Conservation (phyloP, 2,888 invertebrate genomes). For the Nephrotoma guestfalica region DNA sequence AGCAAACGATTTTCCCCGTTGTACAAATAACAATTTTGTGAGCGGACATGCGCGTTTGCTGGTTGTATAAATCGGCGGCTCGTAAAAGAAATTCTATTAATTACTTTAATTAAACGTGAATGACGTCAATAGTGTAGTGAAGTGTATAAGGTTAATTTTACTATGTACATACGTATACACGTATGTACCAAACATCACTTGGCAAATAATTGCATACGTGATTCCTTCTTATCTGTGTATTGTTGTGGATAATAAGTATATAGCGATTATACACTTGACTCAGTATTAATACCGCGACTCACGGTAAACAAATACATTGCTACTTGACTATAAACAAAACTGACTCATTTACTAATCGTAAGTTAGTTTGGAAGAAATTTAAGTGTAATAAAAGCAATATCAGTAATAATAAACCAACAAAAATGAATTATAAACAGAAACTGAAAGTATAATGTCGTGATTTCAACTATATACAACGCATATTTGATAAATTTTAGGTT, state of each 20-base stretch:
- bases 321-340: not conserved
- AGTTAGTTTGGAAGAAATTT: not conserved
- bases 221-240: not conserved
- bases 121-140: not conserved
- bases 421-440: not conserved
- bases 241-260: not conserved
- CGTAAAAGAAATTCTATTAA: not conserved
- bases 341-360: not conserved
- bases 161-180: not conserved
- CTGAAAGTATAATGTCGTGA: not conserved
- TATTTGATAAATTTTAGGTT: too few species aligned
- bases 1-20: not conserved
- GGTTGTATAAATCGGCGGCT: not conserved
- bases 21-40: not conserved
- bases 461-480: not conserved
- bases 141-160: not conserved
- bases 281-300: not conserved
- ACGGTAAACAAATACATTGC: not conserved
- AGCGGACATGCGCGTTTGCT: not conserved
- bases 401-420: not conserved
- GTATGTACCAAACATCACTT: not conserved
- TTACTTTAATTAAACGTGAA: not conserved
- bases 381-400: not conserved
- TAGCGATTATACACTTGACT: not conserved
- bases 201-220: not conserved